Base-by-base conservation (phyloP, 2,113 vertebrate genomes). In the Hirundichthys speculiger region DNA sequence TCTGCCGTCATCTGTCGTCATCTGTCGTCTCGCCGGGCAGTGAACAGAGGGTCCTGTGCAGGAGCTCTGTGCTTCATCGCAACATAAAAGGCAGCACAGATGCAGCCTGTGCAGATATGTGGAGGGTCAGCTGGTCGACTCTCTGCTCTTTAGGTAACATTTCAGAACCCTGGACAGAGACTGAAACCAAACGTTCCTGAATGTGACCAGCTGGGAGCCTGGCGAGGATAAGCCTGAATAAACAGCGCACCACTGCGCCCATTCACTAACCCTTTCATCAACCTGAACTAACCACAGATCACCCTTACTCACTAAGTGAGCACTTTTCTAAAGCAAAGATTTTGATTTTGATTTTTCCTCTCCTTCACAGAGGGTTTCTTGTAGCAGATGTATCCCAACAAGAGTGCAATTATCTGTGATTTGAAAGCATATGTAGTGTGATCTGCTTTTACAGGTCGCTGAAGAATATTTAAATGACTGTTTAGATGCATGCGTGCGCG, bases 301-400 rank as follows among this genome's bases (percentile, higher is more conserved):
- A 8, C 20, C 10, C 45, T 24, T 34, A 41, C 61, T 80, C 53
- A 69, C 40, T 6, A 27, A 38, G 47, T 2, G 8, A 21, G 56
- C 63, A 77, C 73, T 71, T 87, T 50, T 53, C 19, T 41, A 46
- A 2, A 64, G 49, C n/a, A 64, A 57, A 65, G 49, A 60, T 41
- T 66, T 81, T 57, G 6, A 53, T 21, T 64, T 62, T 71, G 14
- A 57, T 70, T 46, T 13, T 24, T 59, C 64, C 46, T 69, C 50
- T 53, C 48, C 41, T 30, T 24, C 15, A n/a, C n/a, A n/a, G n/a
- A 1, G 34, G 6, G 18, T 42, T 39, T 34, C 30, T 58, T 57
- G 20, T 22, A 57, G 41, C 40, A 39, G 67, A 46, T 51, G 15
- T 64, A 30, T 70, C 20, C 13, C 13, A 15, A 39, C 34, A 42